phyloP scores from a whole-genome alignment of 2,888 invertebrate genomes.

The Drosophila bunnanda region DNA sequence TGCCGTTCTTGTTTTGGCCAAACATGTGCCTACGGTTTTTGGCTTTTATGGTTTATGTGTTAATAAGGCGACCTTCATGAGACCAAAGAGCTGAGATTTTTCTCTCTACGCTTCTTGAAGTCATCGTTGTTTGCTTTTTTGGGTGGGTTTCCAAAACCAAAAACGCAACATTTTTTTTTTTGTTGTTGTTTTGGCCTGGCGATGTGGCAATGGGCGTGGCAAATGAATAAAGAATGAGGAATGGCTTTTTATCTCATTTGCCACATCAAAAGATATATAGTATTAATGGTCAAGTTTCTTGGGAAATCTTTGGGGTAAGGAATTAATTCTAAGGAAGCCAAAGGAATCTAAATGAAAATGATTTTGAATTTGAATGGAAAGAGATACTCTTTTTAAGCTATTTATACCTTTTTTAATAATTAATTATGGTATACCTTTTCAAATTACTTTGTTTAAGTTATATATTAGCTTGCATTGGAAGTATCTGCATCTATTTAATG shows the following conservation, averaged over 20 bases:
- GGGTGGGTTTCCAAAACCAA: constrained; percentile 26
- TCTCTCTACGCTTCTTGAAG: constrained; percentile 25
- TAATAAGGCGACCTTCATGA: constrained; percentile 76
- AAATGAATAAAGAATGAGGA: constrained; percentile 41
- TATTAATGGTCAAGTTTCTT: constrained; percentile 28
- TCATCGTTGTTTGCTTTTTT: constrained; percentile 10
- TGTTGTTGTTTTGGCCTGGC: not conserved
- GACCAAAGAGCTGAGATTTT: constrained; percentile 57
- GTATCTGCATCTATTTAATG: no score
- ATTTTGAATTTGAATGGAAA: no score
- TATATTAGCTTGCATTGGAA: no score
- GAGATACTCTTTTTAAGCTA: no score
- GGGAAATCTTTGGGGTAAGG: constrained; percentile 1
- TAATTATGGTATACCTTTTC: not conserved
- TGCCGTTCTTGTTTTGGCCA: constrained; percentile 52
- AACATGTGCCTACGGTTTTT: constrained; percentile 60
- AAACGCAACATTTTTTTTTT: constrained; percentile 14
- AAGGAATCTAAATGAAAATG: not conserved
- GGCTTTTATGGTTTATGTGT: constrained; percentile 79
- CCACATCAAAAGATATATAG: constrained; percentile 26
- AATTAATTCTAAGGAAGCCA: not conserved
- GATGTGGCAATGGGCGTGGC: constrained; percentile 46
- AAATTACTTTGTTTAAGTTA: not conserved
- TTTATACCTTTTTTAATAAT: not conserved
- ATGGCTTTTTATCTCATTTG: constrained; percentile 28